Base-by-base conservation (phyloP, 1,140 invertebrate genomes). In the Anthonomus grandis region DNA sequence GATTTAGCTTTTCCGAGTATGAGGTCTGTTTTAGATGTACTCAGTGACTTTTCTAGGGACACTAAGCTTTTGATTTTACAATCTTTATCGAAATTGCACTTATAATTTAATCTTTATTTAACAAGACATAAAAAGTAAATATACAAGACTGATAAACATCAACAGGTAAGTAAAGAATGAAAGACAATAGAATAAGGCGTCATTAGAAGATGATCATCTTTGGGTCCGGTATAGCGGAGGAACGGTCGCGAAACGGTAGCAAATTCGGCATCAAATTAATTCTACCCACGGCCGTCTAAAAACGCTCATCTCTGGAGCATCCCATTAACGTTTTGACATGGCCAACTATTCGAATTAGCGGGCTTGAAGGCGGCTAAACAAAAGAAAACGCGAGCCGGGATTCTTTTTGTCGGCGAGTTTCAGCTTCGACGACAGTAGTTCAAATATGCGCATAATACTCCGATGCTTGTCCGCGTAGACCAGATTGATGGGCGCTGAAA, bases 201-300 rank as follows among this genome's bases (percentile, higher is more conserved):
- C n/a, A n/a, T n/a, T n/a, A n/a, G n/a, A n/a, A n/a, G n/a, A n/a
- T n/a, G n/a, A n/a, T n/a, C n/a, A n/a, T n/a, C n/a, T n/a, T n/a
- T n/a, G n/a, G n/a, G n/a, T n/a, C n/a, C n/a, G n/a, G n/a, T n/a
- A n/a, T n/a, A n/a, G n/a, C n/a, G n/a, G n/a, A n/a, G n/a, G n/a
- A n/a, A n/a, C n/a, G n/a, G n/a, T n/a, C n/a, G n/a, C n/a, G 38
- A 56, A 56, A 56, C 54, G 54, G 54, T 56, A 56, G 54, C 54
- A 56, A 56, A 56, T 56, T 56, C 54, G 54, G 54, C 54, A 56
- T 56, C 45, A 56, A 56, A 56, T 56, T 56, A 56, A 56, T 56
- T 56, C 54, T 37, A 46, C 42, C 54, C 54, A 56, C 54, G 54
- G 36, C 42, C 18, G 18, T 31, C 36, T 44, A n/a, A 56, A 56